Evolutionary conservation across 2,888 invertebrate genomes (phyloP).

Genomic region (Drosophila nr. fundita): DNA sequence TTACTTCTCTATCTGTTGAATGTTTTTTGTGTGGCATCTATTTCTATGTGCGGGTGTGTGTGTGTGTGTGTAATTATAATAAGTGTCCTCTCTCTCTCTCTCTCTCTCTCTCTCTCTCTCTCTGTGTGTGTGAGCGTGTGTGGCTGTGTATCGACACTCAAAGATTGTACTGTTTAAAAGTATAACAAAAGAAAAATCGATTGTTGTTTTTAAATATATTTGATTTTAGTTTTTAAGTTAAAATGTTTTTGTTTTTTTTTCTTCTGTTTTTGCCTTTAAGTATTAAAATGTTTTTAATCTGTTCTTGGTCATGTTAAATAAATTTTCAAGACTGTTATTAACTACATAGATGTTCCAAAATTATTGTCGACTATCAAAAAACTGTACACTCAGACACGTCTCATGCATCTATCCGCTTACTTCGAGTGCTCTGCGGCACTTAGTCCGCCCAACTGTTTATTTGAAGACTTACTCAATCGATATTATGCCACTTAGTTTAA

Average conservation of each 20-base stretch:
- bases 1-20: conserved; percentile 10
- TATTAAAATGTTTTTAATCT: conserved; percentile 19
- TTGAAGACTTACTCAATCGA: not conserved
- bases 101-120: not conserved
- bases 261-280: not conserved
- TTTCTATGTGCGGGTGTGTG: not conserved
- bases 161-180: conserved; percentile 2
- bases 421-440: not conserved
- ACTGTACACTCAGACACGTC: conserved; percentile 4
- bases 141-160: conserved; percentile 7
- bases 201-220: conserved; percentile 7
- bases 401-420: not conserved
- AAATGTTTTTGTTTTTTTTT: not conserved
- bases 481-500: conserved; percentile 7
- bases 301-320: conserved; percentile 33
- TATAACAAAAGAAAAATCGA: not conserved
- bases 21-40: conserved; percentile 24
- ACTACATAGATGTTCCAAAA: conserved; percentile 5
- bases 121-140: not conserved
- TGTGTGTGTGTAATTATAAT: conserved; percentile 20
- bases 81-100: conserved; percentile 12
- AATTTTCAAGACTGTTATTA: conserved; percentile 23
- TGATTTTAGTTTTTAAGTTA: conserved; percentile 30
- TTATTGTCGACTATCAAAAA: not conserved
- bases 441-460: not conserved